These are phyloP conservation scores for Empis stercorea DNA, from an alignment of 2,888 invertebrate genomes.

Conservation along the genomic window DNA sequence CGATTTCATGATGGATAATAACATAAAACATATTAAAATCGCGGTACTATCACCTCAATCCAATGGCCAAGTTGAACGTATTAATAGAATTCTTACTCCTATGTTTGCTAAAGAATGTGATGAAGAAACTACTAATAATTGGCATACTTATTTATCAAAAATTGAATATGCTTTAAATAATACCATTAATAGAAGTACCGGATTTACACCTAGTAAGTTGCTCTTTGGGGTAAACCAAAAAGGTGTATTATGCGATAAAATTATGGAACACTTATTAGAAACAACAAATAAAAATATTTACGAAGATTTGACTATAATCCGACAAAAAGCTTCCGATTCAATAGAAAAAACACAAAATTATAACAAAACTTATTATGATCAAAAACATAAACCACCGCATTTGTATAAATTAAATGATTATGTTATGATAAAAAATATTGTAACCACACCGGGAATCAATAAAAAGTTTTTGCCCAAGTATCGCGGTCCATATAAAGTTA, in stretches of 20 bases:
- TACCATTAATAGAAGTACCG: constrained; percentile 17
- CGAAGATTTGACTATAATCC: too few relatives aligned
- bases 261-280: too few relatives aligned
- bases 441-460: constrained; percentile 14
- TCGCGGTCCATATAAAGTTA: constrained; percentile 15
- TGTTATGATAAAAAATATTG: constrained; percentile 14
- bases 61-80: constrained; percentile 8
- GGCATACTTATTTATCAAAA: constrained; percentile 9
- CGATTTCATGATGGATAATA: constrained; percentile 20
- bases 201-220: constrained; percentile 20
- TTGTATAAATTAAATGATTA: constrained; percentile 15
- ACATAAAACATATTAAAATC: constrained; percentile 5
- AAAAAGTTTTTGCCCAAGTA: constrained; percentile 17
- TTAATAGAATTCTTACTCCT: constrained; percentile 9
- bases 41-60: constrained; percentile 4
- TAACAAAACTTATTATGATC: constrained; percentile 18
- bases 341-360: constrained; percentile 16
- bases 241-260: too few relatives aligned
- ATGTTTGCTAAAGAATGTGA: constrained; percentile 8
- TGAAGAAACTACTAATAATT: constrained; percentile 2
- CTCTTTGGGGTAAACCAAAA: too few relatives aligned
- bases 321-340: constrained; percentile 10
- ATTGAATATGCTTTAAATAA: constrained; percentile 20
- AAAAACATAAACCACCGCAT: constrained; percentile 15
- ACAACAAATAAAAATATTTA: too few relatives aligned